Evolutionary conservation across 2,797 vertebrate genomes (phyloP), one percentile per base, ranked within the genome.

Genomic region (Carduelis carduelis): DNA sequence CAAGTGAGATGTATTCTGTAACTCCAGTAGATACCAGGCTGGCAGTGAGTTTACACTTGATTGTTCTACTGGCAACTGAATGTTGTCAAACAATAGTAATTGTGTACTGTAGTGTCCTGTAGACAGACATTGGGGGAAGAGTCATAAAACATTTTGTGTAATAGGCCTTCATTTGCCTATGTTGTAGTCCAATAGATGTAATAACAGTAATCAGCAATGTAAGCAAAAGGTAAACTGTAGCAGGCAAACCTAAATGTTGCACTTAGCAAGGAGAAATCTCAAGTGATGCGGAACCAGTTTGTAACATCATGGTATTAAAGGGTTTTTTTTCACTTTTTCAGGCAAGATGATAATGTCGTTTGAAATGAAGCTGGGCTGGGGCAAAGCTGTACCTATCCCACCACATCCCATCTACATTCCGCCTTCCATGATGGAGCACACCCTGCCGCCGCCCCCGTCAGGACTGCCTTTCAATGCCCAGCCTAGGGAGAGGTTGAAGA

Each of bases 271-370:
- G 47, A 57, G 57, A 43, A 61, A 20, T 60, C 27, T 44, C 0
- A 8, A 50, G 34, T 8, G 13, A 11, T 5, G 1, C 9, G 56
- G 65, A 80, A 32, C 27, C 24, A 28, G 1, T 87, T 87, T 34
- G 3, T 69, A n/a, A 44, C 5, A 8, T 82, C 19, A 30, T 39
- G 37, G 46, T 49, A 19, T 3, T 66, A 70, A 84, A 37, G 13
- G 53, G 11, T 3, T 11, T 39, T 24, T 35, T 3, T 93, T 53
- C 11, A 30, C 76, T 84, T 44, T 96, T 97, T 28, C 95, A 99
- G 99, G 99, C 97, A 99, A 99, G 98, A 99, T 99, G 98, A 99
- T 99, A 65, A 99, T 99, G 99, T 99, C 99, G 72, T 99, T 99
- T 98, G 99, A 99, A 98, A 99, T 99, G 99, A 99, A 99, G 98